phyloP scores from a whole-genome alignment of 2,888 invertebrate genomes.

The Psococerastis gibbosa region DNA sequence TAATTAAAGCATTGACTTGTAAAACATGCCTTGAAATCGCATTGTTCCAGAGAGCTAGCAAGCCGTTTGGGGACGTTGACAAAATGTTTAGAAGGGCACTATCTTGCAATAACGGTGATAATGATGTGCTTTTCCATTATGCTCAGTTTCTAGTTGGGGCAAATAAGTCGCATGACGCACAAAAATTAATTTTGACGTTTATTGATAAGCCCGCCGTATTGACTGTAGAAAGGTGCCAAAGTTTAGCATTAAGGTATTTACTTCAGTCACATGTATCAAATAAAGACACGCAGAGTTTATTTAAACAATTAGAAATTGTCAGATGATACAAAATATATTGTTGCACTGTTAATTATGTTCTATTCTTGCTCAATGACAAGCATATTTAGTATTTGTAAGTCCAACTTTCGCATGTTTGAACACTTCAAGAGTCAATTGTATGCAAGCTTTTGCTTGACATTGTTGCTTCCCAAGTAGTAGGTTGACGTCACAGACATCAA shows the following conservation, averaged over 20 bases:
- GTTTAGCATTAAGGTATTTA: conserved; percentile 7
- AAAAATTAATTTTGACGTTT: neutral
- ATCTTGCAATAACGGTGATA: conserved; percentile 1
- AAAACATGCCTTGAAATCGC: conserved; percentile 3
- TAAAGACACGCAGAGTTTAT: too few species aligned
- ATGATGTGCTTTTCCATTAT: conserved; percentile 3
- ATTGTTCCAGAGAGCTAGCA: neutral
- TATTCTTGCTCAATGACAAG: too few species aligned
- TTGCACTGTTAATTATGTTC: too few species aligned
- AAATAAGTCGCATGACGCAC: neutral
- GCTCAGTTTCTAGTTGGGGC: neutral
- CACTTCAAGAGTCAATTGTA: too few species aligned
- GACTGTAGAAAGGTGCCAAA: neutral
- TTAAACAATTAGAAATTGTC: too few species aligned
- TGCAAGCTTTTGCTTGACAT: too few species aligned
- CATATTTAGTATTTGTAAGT: too few species aligned
- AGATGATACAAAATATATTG: too few species aligned
- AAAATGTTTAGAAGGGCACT: conserved; percentile 1
- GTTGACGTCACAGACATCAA: too few species aligned
- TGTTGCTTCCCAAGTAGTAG: too few species aligned
- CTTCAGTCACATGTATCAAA: neutral
- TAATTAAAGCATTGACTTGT: neutral
- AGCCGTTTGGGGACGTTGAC: conserved; percentile 1
- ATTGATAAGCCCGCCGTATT: neutral
- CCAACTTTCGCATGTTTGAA: too few species aligned